Evolutionary conservation across 2,113 vertebrate species (phyloP).

Genomic region (Pituophis catenifer): DNA sequence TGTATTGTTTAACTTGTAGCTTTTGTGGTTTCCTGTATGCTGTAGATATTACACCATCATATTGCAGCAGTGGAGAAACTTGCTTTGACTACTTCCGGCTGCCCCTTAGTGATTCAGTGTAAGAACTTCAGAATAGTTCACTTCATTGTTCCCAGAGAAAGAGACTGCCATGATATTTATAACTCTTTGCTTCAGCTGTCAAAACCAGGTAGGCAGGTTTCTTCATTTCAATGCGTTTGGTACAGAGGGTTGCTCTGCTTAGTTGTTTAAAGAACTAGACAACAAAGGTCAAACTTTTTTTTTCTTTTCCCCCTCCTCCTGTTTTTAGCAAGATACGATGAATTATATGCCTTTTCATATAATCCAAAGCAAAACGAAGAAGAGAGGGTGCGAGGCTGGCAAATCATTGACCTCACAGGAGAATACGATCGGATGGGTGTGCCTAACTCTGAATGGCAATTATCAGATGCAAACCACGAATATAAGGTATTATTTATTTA

Average conservation of each 20-base stretch:
- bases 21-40: constrained; percentile 18
- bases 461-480: constrained; percentile 89
- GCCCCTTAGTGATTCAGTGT: constrained; percentile 93
- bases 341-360: constrained; percentile 96
- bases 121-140: constrained; percentile 94
- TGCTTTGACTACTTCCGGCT: constrained; percentile 90
- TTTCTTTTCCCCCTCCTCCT: background rate
- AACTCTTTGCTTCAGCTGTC: constrained; percentile 92
- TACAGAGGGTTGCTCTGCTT: background rate
- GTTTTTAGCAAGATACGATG: constrained; percentile 82
- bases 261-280: background rate
- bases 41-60: constrained; percentile 94
- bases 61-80: constrained; percentile 93
- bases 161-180: constrained; percentile 96
- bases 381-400: constrained; percentile 88
- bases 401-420: constrained; percentile 83
- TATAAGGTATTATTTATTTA: constrained; percentile 79
- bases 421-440: constrained; percentile 95
- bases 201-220: constrained; percentile 77
- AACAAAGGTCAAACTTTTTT: background rate
- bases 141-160: constrained; percentile 89
- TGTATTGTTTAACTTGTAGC: background rate
- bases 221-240: background rate
- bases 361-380: constrained; percentile 95
- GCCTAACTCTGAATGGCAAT: constrained; percentile 89